These are phyloP conservation scores for Bubo blakistoni DNA, from an alignment of 2,113 vertebrate species.

Conservation along the genomic window DNA sequence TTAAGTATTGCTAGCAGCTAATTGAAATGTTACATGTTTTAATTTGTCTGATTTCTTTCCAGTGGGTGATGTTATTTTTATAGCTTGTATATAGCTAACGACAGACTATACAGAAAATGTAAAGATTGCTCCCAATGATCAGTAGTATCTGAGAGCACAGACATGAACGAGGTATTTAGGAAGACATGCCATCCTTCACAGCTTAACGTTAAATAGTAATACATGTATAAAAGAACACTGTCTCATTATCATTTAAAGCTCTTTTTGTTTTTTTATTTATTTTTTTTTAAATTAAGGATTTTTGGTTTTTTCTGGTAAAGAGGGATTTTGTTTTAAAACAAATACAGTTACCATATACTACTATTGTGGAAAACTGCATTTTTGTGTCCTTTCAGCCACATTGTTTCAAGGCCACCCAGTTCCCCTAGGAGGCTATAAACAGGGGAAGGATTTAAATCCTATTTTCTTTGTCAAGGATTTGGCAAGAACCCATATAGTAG, in stretches of 20 bases:
- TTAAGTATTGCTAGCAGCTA: slow-evolving; percentile 44
- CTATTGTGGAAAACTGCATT: slow-evolving; percentile 21
- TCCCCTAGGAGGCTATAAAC: slow-evolving; percentile 56
- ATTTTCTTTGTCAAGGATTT: slow-evolving; percentile 63
- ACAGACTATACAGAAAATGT: slow-evolving; percentile 47
- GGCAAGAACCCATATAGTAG: slow-evolving; percentile 65
- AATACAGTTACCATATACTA: slow-evolving; percentile 42
- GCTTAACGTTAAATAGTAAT: slow-evolving; percentile 1
- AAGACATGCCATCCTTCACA: neutral
- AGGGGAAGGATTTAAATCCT: slow-evolving; percentile 71
- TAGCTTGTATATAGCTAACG: slow-evolving; percentile 25
- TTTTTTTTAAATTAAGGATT: slow-evolving; percentile 1
- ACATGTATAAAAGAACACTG: neutral
- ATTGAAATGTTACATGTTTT: slow-evolving; percentile 48
- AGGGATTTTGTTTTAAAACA: slow-evolving; percentile 57
- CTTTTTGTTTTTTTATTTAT: neutral
- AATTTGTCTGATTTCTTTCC: slow-evolving; percentile 51
- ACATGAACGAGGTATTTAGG: neutral
- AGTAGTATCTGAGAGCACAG: neutral
- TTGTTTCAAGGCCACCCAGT: slow-evolving; percentile 59
- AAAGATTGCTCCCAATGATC: slow-evolving; percentile 6
- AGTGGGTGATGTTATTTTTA: slow-evolving; percentile 46
- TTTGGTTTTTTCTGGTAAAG: neutral
- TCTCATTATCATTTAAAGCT: slow-evolving; percentile 25
- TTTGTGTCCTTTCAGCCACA: slow-evolving; percentile 59